A percentile compares a stretch with the other conserved stretches of the same genome.
These are phyloP conservation scores for Drosophila diplacantha DNA, from an alignment of 2,888 invertebrate species.

Conservation along the genomic window DNA sequence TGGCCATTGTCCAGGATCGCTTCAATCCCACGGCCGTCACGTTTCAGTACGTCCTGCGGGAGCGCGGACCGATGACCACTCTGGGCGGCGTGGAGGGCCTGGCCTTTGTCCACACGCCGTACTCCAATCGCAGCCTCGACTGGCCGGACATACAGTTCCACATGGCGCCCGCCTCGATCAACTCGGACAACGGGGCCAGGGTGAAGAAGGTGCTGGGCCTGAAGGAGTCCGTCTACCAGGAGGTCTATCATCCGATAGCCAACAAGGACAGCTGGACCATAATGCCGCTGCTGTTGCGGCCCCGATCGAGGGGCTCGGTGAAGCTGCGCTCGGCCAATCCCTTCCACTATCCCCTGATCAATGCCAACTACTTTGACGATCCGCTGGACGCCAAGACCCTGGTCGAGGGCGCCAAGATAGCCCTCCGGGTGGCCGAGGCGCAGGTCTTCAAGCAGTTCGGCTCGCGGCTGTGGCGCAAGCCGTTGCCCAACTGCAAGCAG, in stretches of 20 bases:
- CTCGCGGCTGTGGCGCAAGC: constrained; percentile 85
- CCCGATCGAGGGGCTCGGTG: constrained; percentile 88
- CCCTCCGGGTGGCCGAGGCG: constrained; percentile 84
- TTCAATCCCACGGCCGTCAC: constrained; percentile 88
- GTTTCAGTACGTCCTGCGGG: constrained; percentile 87
- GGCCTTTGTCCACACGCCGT: constrained; percentile 91
- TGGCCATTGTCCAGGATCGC: constrained; percentile 88
- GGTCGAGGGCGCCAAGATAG: constrained; percentile 91
- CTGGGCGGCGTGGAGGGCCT: constrained; percentile 92
- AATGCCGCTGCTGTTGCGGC: constrained; percentile 89
- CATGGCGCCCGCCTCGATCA: constrained; percentile 93
- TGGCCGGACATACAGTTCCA: constrained; percentile 95
- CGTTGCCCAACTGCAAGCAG: constrained; percentile 88
- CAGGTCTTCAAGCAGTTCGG: constrained; percentile 89
- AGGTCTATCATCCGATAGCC: constrained; percentile 88
- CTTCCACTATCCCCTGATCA: constrained; percentile 90
- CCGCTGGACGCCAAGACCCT: constrained; percentile 86
- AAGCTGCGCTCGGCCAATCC: constrained; percentile 89
- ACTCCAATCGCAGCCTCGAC: constrained; percentile 85
- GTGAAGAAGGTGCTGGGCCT: constrained; percentile 87
- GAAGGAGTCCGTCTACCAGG: constrained; percentile 87
- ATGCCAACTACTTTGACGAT: constrained; percentile 94
- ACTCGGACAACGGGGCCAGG: constrained; percentile 87
- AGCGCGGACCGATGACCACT: constrained; percentile 90
- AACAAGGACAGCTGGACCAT: constrained; percentile 87